Evolutionary conservation across 2,888 invertebrate genomes (phyloP).

Genomic region (Eristalis tenax): DNA sequence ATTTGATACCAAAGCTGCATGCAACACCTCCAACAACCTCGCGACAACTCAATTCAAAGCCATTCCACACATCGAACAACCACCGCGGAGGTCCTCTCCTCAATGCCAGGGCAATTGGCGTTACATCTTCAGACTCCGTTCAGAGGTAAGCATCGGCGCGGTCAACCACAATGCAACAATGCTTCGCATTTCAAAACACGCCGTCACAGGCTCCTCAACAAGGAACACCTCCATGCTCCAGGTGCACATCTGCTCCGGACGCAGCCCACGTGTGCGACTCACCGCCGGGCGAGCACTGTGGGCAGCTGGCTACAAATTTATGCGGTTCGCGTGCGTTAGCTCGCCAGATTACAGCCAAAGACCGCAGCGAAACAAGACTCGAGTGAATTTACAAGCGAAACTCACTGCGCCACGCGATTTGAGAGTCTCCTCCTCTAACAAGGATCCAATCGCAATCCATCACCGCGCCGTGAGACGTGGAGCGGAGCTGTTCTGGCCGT

Average conservation of each 20-base stretch:
- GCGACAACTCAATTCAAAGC: neutral
- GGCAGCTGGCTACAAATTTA: constrained; percentile 44
- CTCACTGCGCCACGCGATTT: neutral
- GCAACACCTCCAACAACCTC: neutral
- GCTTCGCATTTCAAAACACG: neutral
- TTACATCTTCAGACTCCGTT: neutral
- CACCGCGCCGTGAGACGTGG: neutral
- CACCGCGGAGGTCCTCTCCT: neutral
- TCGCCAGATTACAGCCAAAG: constrained; percentile 34
- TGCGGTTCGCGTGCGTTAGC: constrained; percentile 48
- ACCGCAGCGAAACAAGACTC: constrained; percentile 31
- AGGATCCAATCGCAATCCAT: constrained; percentile 58
- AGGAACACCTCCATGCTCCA: neutral
- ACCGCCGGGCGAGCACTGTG: neutral
- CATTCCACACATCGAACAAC: neutral
- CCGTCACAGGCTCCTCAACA: neutral
- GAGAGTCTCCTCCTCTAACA: constrained; percentile 15
- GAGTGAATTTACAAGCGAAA: constrained; percentile 22
- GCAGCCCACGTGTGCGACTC: constrained; percentile 19
- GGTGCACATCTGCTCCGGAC: neutral
- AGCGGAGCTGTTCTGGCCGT: neutral
- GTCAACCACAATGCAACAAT: neutral
- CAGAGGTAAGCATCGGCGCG: neutral
- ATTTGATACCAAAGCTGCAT: too few species aligned
- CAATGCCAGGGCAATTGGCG: neutral